A percentile compares a stretch with the other conserved stretches of the same genome.
Conservation (phyloP, 2,113 vertebrate species). For the Chamaea fasciata region DNA sequence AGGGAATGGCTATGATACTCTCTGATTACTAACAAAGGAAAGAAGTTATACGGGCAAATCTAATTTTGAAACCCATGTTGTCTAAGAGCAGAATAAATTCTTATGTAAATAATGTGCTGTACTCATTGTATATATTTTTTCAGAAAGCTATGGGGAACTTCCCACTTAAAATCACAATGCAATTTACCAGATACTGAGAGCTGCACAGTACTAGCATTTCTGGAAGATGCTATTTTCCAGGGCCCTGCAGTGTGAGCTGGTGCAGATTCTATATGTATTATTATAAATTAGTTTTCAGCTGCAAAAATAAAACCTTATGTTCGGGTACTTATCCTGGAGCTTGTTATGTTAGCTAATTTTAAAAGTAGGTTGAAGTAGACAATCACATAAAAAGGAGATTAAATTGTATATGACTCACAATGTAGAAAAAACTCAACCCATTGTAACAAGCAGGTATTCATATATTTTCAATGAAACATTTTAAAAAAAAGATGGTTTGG, state of each 20-base stretch:
- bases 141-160: slow-evolving; percentile 23
- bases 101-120: slow-evolving; percentile 59
- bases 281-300: neutral
- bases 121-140: slow-evolving; percentile 26
- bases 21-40: slow-evolving; percentile 22
- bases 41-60: slow-evolving; percentile 37
- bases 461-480: neutral
- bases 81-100: slow-evolving; percentile 50
- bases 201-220: neutral
- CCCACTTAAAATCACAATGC: slow-evolving; percentile 35
- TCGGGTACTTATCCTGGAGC: neutral
- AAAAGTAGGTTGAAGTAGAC: neutral
- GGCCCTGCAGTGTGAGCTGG: neutral
- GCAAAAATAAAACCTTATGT: neutral
- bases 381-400: neutral
- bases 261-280: neutral
- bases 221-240: slow-evolving; percentile 31
- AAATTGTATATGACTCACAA: neutral
- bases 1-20: neutral
- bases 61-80: slow-evolving; percentile 34
- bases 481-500: neutral
- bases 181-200: neutral
- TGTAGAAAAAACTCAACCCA: neutral
- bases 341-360: neutral
- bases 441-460: neutral